Evolutionary conservation across 1,140 invertebrate species (phyloP), one percentile per base, ranked within the genome.

Genomic region (Camponotus pennsylvanicus): DNA sequence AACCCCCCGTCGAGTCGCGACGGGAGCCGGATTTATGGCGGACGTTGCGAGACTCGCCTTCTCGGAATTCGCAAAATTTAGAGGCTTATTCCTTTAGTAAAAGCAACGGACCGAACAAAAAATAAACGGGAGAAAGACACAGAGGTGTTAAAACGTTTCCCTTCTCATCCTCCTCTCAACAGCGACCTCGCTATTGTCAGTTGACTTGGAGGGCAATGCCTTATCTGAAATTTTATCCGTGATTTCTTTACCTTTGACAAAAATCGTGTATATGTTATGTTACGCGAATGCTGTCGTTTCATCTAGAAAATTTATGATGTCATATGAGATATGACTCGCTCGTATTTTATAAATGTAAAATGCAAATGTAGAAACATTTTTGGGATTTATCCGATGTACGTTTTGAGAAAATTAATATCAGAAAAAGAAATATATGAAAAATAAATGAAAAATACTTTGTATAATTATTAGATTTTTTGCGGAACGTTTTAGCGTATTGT

Each of bases 31-130:
- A 91, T 92, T 92, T 92, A 89, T 89, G 77, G 89, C 77, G 82
- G 87, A 75, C 69, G 49, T 78, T 63, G 66, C 80, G 71, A 88
- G 88, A 88, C 83, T 87, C 75, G 69, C 70, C 61, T 90, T 85
- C 78, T 78, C 64, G 85, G 88, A 92, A 92, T 93, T 92, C 83
- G 89, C 82, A 86, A 92, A 92, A 92, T 91, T 86, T 88, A 86
- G 49, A 90, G 61, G 75, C 69, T 90, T 84, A 85, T 89, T 87
- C 71, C 90, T 86, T 91, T 77, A 86, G 52, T 63, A 52, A 79
- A 57, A 61, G 55, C 75, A 37, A 76, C 63, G 42, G 59, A 42
- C 18, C 27, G 42, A 27, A 49, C 18, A 61, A 45, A 83, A 75
- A 83, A 63, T n/a, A 83, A 73, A 27, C 37, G 4, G 32, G 37